These are phyloP conservation scores for Archaeoteleia sp. DNA, from an alignment of 2,888 invertebrate genomes.

Conservation along the genomic window DNA sequence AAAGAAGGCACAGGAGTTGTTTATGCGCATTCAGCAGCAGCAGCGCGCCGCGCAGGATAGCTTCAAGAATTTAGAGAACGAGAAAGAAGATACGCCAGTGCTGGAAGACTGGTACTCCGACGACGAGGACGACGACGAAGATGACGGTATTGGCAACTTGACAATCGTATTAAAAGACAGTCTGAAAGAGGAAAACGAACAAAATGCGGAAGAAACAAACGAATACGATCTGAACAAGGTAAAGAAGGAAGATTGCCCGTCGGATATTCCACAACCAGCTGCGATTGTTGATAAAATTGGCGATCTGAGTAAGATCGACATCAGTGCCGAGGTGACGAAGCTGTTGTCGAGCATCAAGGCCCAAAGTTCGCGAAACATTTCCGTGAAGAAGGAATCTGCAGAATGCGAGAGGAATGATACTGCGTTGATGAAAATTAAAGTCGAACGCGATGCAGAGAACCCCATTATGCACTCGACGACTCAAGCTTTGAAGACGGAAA, in stretches of 20 bases:
- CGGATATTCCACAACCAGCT: conserved; percentile 76
- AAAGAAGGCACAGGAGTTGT: conserved; percentile 81
- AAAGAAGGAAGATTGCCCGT: conserved; percentile 53
- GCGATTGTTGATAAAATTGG: conserved; percentile 80
- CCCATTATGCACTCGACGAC: conserved; percentile 14
- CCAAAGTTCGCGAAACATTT: conserved; percentile 59
- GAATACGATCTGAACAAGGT: conserved; percentile 11
- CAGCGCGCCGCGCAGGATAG: conserved; percentile 76
- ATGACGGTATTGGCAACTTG: conserved; percentile 67
- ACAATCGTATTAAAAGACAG: conserved; percentile 87
- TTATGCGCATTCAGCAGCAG: conserved; percentile 81
- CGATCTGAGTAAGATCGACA: conserved; percentile 84
- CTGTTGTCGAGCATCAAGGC: conserved; percentile 79
- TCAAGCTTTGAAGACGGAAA: conserved; percentile 63
- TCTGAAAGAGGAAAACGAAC: conserved; percentile 77
- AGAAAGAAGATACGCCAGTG: conserved; percentile 63
- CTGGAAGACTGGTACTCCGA: conserved; percentile 86
- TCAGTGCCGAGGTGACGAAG: conserved; percentile 84
- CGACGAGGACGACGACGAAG: conserved; percentile 73
- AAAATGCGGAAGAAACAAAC: conserved; percentile 60
- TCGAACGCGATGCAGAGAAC: conserved; percentile 30
- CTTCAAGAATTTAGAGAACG: conserved; percentile 73
- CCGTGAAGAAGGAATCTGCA: conserved; percentile 39
- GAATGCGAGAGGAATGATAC: conserved; percentile 13
- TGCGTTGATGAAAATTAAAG: neutral